Percentiles rank a stretch among this genome's conserved stretches.
These are phyloP conservation scores for Brachyptera risi DNA, from an alignment of 2,888 invertebrate genomes.

Conservation along the genomic window DNA sequence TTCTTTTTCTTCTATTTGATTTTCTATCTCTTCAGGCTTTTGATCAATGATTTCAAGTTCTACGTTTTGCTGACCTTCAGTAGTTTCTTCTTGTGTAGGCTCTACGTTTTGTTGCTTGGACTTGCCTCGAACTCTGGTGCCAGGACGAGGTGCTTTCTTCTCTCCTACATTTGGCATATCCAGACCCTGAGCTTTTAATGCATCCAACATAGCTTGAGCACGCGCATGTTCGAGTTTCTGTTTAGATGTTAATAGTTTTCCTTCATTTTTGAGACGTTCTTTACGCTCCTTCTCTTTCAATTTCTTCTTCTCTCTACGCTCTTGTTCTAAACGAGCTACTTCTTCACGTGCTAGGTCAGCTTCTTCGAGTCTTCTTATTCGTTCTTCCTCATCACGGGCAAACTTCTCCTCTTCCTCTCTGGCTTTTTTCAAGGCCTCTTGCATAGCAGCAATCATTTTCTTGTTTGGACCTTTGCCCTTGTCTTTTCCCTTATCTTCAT, in stretches of 20 bases:
- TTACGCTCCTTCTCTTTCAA: conserved; percentile 90
- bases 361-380: conserved; percentile 67
- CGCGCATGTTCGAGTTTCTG: conserved; percentile 88
- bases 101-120: conserved; percentile 31
- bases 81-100: conserved; percentile 38
- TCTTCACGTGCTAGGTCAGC: conserved; percentile 69
- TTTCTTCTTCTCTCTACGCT: conserved; percentile 82
- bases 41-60: conserved; percentile 51
- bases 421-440: conserved; percentile 81
- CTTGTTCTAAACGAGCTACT: conserved; percentile 66
- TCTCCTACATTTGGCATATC: conserved; percentile 71
- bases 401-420: conserved; percentile 84
- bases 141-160: conserved; percentile 52
- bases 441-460: conserved; percentile 85
- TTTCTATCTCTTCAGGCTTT: conserved; percentile 41
- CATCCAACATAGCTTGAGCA: conserved; percentile 84
- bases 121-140: conserved; percentile 62
- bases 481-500: conserved; percentile 41
- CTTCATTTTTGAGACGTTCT: conserved; percentile 92
- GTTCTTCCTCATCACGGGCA: conserved; percentile 74
- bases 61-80: conserved; percentile 35
- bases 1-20: conserved; percentile 32
- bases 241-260: conserved; percentile 87
- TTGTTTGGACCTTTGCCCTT: conserved; percentile 64
- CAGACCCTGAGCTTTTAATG: conserved; percentile 82